Base-by-base conservation (phyloP, 2,797 vertebrate species). In the Gastrophryne carolinensis region DNA sequence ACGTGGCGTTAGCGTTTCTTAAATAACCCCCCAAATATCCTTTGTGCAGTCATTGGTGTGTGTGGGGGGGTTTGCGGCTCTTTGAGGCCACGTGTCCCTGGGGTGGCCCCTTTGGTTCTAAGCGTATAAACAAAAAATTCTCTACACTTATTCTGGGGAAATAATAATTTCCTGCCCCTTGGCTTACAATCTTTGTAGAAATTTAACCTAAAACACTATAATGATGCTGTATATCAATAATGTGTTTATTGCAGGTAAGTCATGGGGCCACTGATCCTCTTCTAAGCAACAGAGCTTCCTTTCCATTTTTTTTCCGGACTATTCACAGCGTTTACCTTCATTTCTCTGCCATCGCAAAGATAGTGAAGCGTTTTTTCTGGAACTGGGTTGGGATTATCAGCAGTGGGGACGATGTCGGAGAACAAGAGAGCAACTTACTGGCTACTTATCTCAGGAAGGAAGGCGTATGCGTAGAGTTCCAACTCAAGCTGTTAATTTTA, bases 311-410 rank as follows among this genome's bases (percentile, higher is more conserved):
- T 56, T 24, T 56, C 17, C 53, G 53, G 2, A 56, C 53, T 5
- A 7, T 24, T 7, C 27, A 6, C 15, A 30, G 17, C 10, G 27
- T 29, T 27, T 7, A 17, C 3, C 24, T 23, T 3, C 19, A 54
- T 12, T 68, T 24, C 54, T 6, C 1, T 24, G 49, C 49, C 17
- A 21, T 54, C 6, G 6, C 19, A 37, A 32, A 58, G 6, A 30
- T 57, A n/a, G 35, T 44, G 15, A 23, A 5, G 21, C 11, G 23
- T 47, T 70, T 70, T 12, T 27, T 35, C n/a, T 57, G 52, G 67
- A 70, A n/a, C 5, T 70, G 67, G 67, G 67, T 70, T 12, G 67
- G 53, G 30, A 58, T 70, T 19, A 13, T 70, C 41, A 30, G 35
- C 5, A 57, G 35, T 10, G 17, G 6, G 3, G 53, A 70, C 30